These are phyloP conservation scores for Halocaridina rubra DNA, from an alignment of 2,888 invertebrate species.

Conservation along the genomic window DNA sequence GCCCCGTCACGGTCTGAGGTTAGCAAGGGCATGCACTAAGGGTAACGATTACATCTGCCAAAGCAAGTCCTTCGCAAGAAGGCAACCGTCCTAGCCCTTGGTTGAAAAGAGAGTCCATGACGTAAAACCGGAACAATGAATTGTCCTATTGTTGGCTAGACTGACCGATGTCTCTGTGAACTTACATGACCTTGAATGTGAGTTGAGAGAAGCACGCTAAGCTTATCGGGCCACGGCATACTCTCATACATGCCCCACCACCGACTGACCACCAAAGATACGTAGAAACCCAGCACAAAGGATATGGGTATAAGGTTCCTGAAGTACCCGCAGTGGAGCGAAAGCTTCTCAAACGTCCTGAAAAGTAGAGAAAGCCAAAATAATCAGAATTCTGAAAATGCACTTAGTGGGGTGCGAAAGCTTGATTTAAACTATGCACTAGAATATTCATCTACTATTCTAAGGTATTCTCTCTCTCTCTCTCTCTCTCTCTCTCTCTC, in stretches of 20 bases:
- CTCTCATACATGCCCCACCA: constrained; percentile 43
- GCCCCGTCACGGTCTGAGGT: too few relatives aligned
- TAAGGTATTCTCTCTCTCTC: not conserved
- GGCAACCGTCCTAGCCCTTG: not conserved
- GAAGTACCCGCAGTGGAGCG: constrained; percentile 19
- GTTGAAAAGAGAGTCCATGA: not conserved
- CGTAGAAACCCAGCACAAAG: constrained; percentile 40
- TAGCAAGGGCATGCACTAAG: too few relatives aligned
- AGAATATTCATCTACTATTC: too few relatives aligned
- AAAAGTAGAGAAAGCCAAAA: not conserved
- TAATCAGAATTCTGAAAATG: not conserved
- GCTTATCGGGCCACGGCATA: constrained; percentile 36
- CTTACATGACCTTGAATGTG: constrained; percentile 29
- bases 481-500: not conserved
- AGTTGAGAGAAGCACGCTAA: not conserved
- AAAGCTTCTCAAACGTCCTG: constrained; percentile 37
- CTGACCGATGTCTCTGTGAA: too few relatives aligned
- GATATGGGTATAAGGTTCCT: constrained; percentile 36
- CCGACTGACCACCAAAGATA: constrained; percentile 16
- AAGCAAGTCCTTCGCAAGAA: not conserved
- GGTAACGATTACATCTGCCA: not conserved
- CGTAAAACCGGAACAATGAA: too few relatives aligned
- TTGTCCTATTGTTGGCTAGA: too few relatives aligned
- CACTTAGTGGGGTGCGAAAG: too few relatives aligned
- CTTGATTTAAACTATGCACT: too few relatives aligned